Percentiles rank a stretch among this genome's conserved stretches.
These are phyloP conservation scores for Siniperca undulata DNA, from an alignment of 2,797 vertebrate species.

Conservation along the genomic window DNA sequence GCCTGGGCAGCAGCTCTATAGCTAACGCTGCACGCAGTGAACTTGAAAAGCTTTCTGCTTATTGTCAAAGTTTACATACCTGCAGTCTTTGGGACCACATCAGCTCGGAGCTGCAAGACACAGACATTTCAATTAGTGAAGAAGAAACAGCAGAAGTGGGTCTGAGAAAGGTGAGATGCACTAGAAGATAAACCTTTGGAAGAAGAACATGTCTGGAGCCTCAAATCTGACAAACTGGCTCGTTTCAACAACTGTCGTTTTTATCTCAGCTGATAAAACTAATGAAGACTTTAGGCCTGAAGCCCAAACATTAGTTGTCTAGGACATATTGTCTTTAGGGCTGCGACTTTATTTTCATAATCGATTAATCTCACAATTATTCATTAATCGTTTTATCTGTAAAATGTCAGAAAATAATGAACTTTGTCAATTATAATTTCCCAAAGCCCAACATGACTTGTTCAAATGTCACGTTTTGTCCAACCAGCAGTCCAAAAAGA, in stretches of 20 bases:
- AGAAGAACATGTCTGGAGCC: not conserved
- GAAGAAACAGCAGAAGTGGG: not conserved
- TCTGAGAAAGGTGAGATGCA: not conserved
- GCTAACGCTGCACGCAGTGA: not conserved
- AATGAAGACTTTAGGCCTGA: not conserved
- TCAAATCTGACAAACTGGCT: not conserved
- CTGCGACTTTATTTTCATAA: too few relatives aligned
- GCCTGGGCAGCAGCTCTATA: not conserved
- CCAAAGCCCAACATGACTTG: too few relatives aligned
- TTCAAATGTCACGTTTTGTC: too few relatives aligned
- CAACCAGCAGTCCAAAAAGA: too few relatives aligned
- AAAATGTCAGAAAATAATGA: too few relatives aligned
- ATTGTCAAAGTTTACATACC: constrained; percentile 57
- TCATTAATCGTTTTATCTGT: too few relatives aligned
- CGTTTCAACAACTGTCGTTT: not conserved
- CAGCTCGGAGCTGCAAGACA: constrained; percentile 87
- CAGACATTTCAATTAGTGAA: not conserved
- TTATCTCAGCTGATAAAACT: not conserved
- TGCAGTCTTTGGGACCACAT: constrained; percentile 93
- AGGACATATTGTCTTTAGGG: not conserved
- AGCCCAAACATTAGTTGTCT: not conserved
- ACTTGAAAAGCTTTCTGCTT: not conserved
- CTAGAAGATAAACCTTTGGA: not conserved
- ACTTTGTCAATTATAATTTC: too few relatives aligned
- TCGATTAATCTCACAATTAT: too few relatives aligned